Conservation (phyloP, 2,797 vertebrate species). For the Hydrophis major region DNA sequence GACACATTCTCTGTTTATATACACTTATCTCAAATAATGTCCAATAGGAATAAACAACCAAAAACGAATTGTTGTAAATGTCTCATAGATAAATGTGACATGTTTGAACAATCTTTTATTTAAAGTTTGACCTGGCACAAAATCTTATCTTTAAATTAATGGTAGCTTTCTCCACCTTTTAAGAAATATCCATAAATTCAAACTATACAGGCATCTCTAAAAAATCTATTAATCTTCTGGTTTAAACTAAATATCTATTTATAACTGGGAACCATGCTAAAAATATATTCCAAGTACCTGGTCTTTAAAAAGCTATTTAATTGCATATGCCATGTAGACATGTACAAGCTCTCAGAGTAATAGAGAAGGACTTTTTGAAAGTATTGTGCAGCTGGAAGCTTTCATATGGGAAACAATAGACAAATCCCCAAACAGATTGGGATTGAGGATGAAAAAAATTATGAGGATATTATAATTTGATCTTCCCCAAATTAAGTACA, state of each 20-base stretch:
- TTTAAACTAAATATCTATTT: constrained; percentile 50
- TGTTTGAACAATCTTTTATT: constrained; percentile 57
- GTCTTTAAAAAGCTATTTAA: constrained; percentile 10
- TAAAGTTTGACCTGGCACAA: constrained; percentile 58
- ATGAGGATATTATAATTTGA: neutral
- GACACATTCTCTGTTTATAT: constrained; percentile 66
- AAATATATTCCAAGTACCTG: constrained; percentile 2
- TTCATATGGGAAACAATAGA: neutral
- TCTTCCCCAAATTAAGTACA: neutral
- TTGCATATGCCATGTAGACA: neutral
- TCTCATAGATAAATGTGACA: constrained; percentile 57
- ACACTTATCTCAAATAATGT: constrained; percentile 58
- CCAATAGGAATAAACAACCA: constrained; percentile 27
- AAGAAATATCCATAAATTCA: constrained; percentile 38
- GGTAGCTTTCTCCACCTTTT: constrained; percentile 45
- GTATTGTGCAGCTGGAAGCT: neutral
- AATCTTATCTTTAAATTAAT: constrained; percentile 61
- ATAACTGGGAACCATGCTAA: constrained; percentile 25
- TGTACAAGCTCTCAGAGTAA: neutral
- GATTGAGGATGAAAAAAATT: neutral
- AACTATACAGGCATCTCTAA: constrained; percentile 29
- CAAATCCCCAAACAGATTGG: neutral
- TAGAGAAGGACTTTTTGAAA: neutral
- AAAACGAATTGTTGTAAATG: constrained; percentile 49
- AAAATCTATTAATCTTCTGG: constrained; percentile 47